phyloP scores from a whole-genome alignment of 2,888 invertebrate genomes.

The Eucriotettix oculatus region DNA sequence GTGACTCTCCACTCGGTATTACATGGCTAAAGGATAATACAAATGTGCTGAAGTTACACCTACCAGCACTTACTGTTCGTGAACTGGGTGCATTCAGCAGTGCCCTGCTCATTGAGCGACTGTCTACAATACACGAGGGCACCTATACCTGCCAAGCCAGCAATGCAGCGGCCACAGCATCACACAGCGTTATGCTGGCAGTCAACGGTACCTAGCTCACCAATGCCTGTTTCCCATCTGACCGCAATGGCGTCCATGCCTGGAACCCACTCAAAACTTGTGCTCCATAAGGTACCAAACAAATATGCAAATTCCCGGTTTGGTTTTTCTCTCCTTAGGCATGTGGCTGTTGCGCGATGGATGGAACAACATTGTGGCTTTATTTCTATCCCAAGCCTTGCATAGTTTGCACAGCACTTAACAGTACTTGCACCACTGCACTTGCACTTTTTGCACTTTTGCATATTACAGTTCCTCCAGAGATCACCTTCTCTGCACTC shows the following conservation, averaged over 20 bases:
- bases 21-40: conserved; percentile 27
- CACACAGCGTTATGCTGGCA: conserved; percentile 17
- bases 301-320: conserved; percentile 5
- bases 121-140: conserved; percentile 42
- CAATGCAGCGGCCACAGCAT: conserved; percentile 18
- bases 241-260: neutral
- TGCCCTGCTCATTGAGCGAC: conserved; percentile 50
- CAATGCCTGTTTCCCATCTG: conserved; percentile 1
- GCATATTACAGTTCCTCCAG: conserved; percentile 17
- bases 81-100: conserved; percentile 41
- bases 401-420: neutral
- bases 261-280: neutral
- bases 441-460: conserved; percentile 6
- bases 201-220: conserved; percentile 15
- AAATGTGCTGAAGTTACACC: conserved; percentile 23
- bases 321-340: neutral
- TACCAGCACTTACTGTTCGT: conserved; percentile 18
- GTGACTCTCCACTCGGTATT: conserved; percentile 27
- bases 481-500: conserved; percentile 11
- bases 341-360: neutral
- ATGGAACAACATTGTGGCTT: neutral
- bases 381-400: neutral
- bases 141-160: conserved; percentile 14
- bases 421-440: conserved; percentile 5
- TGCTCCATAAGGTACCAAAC: conserved; percentile 1